Percentiles rank a stretch among this genome's conserved stretches.
Conservation (phyloP, 2,113 vertebrate genomes). For the Mastomys coucha region DNA sequence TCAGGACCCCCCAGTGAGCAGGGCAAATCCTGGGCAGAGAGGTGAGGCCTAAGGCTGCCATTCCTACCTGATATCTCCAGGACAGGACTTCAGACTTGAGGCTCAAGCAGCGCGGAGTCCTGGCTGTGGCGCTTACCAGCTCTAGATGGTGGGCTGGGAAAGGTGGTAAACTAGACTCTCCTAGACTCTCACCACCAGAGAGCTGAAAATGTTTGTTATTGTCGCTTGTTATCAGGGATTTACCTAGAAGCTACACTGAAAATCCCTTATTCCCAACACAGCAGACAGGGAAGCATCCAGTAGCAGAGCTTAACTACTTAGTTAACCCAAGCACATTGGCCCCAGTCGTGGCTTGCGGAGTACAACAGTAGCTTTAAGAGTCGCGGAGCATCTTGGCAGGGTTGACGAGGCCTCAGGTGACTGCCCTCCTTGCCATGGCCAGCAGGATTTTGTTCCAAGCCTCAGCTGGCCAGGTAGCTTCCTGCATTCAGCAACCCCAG, state of each 20-base stretch:
- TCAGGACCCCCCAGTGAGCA: background rate
- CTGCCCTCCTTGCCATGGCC: background rate
- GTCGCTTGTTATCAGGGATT: background rate
- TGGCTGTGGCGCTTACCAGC: background rate
- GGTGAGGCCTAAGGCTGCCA: too few relatives aligned
- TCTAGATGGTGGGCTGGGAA: background rate
- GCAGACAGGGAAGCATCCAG: background rate
- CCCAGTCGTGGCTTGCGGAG: background rate
- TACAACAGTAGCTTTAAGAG: background rate
- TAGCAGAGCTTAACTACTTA: background rate
- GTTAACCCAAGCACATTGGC: background rate
- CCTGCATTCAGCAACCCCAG: background rate
- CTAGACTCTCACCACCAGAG: background rate
- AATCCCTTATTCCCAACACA: background rate
- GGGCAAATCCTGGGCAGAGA: background rate
- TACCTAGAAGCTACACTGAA: background rate
- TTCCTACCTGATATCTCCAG: accelerated
- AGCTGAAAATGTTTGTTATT: too few relatives aligned
- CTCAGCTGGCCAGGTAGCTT: background rate
- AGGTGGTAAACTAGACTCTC: background rate
- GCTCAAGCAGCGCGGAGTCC: background rate
- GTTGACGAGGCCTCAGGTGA: background rate
- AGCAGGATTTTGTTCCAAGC: background rate
- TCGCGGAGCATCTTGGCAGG: background rate
- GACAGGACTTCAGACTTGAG: background rate